A percentile compares a stretch with the other conserved stretches of the same genome.
phyloP scores from a whole-genome alignment of 53 echinoderm and acorn worm species.

The Luidia sarsii region DNA sequence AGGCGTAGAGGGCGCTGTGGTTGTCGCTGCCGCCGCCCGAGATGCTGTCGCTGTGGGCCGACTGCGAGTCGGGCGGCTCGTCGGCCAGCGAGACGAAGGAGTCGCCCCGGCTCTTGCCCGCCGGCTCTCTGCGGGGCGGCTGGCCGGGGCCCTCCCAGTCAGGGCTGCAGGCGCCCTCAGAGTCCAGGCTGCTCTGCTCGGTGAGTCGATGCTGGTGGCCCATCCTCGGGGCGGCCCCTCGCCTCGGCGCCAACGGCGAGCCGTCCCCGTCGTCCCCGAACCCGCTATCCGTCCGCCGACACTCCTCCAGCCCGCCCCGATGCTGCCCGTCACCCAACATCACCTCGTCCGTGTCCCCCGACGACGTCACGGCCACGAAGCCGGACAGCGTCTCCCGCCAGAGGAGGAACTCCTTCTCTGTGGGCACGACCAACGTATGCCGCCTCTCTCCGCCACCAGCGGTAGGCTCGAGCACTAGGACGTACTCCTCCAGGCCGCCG shows the following conservation, averaged over 20 bases:
- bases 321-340: no score
- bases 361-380: no score
- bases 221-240: no score
- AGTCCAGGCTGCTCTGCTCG: no score
- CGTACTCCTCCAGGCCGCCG: not conserved
- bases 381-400: not conserved
- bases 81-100: constrained; percentile 23
- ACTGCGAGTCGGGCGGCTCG: constrained; percentile 20
- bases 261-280: constrained; percentile 50
- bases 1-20: constrained; percentile 23
- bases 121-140: not conserved
- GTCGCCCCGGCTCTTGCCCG: constrained; percentile 16
- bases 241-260: not conserved
- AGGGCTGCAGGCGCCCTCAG: no score
- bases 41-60: constrained; percentile 29
- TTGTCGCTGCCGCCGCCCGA: constrained; percentile 18
- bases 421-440: constrained; percentile 1
- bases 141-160: not conserved
- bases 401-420: constrained; percentile 12
- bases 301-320: constrained; percentile 23
- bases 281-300: constrained; percentile 52
- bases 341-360: no score
- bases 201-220: no score
- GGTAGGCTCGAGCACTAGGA: constrained; percentile 7
- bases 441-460: not conserved